A percentile compares a stretch with the other conserved stretches of the same genome.
phyloP scores from a whole-genome alignment of 2,797 vertebrate species.

The Myotis daubentonii region DNA sequence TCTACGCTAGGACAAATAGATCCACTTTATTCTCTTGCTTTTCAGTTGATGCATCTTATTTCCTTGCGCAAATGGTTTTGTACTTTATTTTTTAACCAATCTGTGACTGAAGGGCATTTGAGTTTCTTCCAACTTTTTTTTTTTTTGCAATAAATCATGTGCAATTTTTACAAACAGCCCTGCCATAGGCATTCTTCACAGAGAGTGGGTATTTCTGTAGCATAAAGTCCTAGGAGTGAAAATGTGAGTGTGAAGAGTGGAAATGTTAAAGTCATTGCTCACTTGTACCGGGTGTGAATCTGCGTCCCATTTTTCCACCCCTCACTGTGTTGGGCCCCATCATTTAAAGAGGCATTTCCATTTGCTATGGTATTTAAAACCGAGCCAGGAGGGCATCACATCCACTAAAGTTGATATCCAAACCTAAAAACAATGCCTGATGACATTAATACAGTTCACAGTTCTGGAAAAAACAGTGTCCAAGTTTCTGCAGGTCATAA shows the following conservation, averaged over 20 bases:
- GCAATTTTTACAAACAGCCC: neutral
- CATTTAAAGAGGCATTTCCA: neutral
- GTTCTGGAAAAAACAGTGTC: fast-evolving
- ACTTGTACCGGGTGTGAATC: fast-evolving
- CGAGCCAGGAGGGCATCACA: fast-evolving
- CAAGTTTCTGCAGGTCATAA: neutral
- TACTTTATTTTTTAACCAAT: neutral
- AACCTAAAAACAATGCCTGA: fast-evolving
- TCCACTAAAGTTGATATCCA: no score
- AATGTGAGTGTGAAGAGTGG: neutral
- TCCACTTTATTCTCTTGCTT: neutral
- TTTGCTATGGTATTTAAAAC: neutral
- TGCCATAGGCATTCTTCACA: fast-evolving
- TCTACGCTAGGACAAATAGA: fast-evolving
- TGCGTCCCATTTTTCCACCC: fast-evolving
- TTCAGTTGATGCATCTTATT: fast-evolving
- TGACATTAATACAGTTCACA: neutral
- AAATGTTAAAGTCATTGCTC: fast-evolving
- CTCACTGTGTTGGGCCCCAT: fast-evolving
- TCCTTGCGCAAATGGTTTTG: neutral
- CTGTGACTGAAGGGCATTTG: neutral
- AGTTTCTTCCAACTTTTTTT: no score
- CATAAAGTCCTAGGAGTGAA: no score
- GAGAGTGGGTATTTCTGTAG: neutral
- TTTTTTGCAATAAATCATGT: neutral